Evolutionary conservation across 2,797 vertebrate species (phyloP), one percentile per base, ranked within the genome.

Genomic region (Schizopygopsis pylzovi): DNA sequence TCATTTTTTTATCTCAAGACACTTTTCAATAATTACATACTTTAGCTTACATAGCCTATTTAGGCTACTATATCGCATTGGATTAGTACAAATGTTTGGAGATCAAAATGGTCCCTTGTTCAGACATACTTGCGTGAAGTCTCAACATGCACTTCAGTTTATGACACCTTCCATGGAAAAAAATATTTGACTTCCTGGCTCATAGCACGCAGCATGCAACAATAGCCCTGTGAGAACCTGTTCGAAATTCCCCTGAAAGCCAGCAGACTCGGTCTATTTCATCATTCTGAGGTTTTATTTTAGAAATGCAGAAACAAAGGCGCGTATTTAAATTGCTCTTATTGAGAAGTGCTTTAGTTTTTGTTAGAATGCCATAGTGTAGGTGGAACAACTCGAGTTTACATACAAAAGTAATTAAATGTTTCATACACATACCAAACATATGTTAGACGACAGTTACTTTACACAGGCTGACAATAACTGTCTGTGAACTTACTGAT

Each of bases 271-370:
- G 8, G 4, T 41, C 37, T 7, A 39, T 47, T 63, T 47, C 1
- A 61, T 3, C 12, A 68, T 63, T 63, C 12, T 63, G 12, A 3
- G 11, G 54, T 73, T 82, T 82, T 45, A 82, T 25, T 82, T 45
- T 20, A 82, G 4, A 18, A 41, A 28, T 33, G 18, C 59, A 43
- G 2, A 13, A 59, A 20, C 11, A 63, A 18, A 39, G 22, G 25
- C 25, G 12, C 33, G 10, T 49, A 47, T 59, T 37, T 49, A 4
- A 13, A 39, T 33, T 22, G 4, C 41, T 83, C 43, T 83, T 49
- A 22, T 10, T 61, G n/a, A 72, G 18, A 56, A 56, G 6, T 33
- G 25, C 18, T 73, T 22, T 37, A 7, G 4, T 65, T 76, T 15
- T n/a, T 68, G 1, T 11, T 43, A 39, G 1, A 72, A 71, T 28